Evolutionary conservation across 1,140 invertebrate species (phyloP), one percentile per base, ranked within the genome.

Genomic region (Nebria ingens): DNA sequence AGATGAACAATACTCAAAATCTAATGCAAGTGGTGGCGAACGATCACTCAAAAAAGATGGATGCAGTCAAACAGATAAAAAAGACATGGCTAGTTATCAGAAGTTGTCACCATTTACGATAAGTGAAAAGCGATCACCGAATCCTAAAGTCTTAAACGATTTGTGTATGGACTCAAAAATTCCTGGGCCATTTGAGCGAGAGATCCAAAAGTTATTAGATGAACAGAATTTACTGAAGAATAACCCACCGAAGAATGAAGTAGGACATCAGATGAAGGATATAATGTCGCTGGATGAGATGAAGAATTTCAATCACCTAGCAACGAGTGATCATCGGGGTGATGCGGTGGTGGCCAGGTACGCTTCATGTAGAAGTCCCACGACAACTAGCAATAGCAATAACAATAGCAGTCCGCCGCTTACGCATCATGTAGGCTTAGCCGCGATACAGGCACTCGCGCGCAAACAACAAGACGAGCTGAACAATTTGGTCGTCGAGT

Each of bases 161-260:
- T 17, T 45, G 9, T 45, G 40, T 55, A 67, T 65, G 21, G 70
- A 72, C 4, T 61, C 64, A 22, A 56, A 64, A 23, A 64, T 71
- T 19, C 52, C 52, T 19, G 79, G 77, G 40, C 83, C 82, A 3
- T 85, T 85, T 63, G 83, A 85, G 70, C 76, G 82, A 62, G 84
- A 86, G 65, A 83, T 86, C 58, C 82, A 86, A 70, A 82, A 83
- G 67, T 72, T 86, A 56, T 71, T 86, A 45, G 85, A 86, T 63
- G 82, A 85, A 62, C 81, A 83, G 65, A 81, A 80, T 68, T 66
- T 82, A 22, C 71, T 81, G 21, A 77, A 78, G 62, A 76, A 73
- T 59, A 79, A 75, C 64, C 76, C 78, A 17, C 73, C 74, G 4
- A 80, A 80, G 64, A 62, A 72, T 12, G 79, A 80, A 55, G 65